Conservation (phyloP, 2,888 invertebrate genomes). For the Patella depressa region DNA sequence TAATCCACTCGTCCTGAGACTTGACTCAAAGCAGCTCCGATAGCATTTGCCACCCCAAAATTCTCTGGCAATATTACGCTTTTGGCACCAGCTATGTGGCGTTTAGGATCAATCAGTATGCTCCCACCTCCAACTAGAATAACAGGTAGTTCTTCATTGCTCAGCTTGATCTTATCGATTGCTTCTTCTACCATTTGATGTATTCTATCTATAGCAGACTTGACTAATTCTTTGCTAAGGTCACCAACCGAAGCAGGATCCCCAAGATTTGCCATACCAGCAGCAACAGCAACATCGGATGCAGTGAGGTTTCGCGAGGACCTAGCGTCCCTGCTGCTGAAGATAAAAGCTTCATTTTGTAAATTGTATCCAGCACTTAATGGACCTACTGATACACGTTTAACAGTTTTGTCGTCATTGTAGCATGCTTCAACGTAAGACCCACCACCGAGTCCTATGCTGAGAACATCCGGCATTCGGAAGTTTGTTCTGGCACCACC, state of each 20-base stretch:
- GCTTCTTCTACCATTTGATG: slow-evolving; percentile 49
- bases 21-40: slow-evolving; percentile 68
- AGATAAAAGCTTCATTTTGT: slow-evolving; percentile 52
- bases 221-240: slow-evolving; percentile 39
- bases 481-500: slow-evolving; percentile 65
- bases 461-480: slow-evolving; percentile 65
- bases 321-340: slow-evolving; percentile 33
- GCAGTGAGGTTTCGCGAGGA: slow-evolving; percentile 51
- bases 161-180: slow-evolving; percentile 60
- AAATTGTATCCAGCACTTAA: slow-evolving; percentile 64
- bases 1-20: slow-evolving; percentile 55
- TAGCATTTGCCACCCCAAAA: slow-evolving; percentile 66
- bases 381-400: slow-evolving; percentile 56
- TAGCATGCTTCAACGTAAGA: slow-evolving; percentile 51
- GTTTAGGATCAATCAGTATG: slow-evolving; percentile 47
- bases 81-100: slow-evolving; percentile 44
- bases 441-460: slow-evolving; percentile 68
- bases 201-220: slow-evolving; percentile 45
- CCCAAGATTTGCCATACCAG: slow-evolving; percentile 49
- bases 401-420: background rate
- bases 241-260: slow-evolving; percentile 39
- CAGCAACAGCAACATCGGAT: slow-evolving; percentile 65
- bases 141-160: slow-evolving; percentile 50
- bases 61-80: slow-evolving; percentile 45
- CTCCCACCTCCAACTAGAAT: slow-evolving; percentile 66